These are phyloP conservation scores for Bradypodion ventrale DNA, from an alignment of 2,797 vertebrate genomes.

Conservation along the genomic window DNA sequence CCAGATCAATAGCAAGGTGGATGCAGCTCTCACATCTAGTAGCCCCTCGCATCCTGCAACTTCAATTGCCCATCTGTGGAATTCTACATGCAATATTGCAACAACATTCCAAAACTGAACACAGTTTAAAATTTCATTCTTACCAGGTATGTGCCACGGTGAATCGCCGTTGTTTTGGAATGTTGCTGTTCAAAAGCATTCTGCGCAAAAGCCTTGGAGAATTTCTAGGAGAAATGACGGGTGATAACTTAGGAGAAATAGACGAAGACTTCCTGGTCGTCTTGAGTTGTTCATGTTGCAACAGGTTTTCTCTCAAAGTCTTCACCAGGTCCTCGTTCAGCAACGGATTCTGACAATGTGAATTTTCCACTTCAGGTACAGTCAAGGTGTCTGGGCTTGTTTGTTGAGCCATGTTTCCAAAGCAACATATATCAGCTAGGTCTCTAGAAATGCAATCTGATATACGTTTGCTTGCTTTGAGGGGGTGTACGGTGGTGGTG, in stretches of 20 bases:
- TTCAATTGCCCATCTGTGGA: background rate
- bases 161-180: slow-evolving; percentile 94
- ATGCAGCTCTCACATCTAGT: slow-evolving; percentile 29
- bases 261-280: slow-evolving; percentile 85
- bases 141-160: slow-evolving; percentile 99
- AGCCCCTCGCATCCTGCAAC: slow-evolving; percentile 1
- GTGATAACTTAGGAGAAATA: slow-evolving; percentile 86
- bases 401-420: slow-evolving; percentile 90
- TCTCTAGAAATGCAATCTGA: background rate
- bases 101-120: background rate
- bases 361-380: slow-evolving; percentile 88
- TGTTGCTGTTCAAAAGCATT: slow-evolving; percentile 95
- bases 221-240: slow-evolving; percentile 89
- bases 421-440: slow-evolving; percentile 60
- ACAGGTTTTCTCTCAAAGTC: slow-evolving; percentile 94
- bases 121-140: slow-evolving; percentile 59
- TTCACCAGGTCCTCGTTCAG: slow-evolving; percentile 96
- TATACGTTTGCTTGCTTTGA: slow-evolving; percentile 26
- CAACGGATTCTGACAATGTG: slow-evolving; percentile 81
- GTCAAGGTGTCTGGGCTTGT: slow-evolving; percentile 87
- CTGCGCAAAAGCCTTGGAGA: slow-evolving; percentile 94
- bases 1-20: slow-evolving; percentile 29
- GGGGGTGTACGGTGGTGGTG: background rate
- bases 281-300: slow-evolving; percentile 90
- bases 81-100: background rate